Conservation (phyloP, 2,888 invertebrate species). For the Macaria notata region DNA sequence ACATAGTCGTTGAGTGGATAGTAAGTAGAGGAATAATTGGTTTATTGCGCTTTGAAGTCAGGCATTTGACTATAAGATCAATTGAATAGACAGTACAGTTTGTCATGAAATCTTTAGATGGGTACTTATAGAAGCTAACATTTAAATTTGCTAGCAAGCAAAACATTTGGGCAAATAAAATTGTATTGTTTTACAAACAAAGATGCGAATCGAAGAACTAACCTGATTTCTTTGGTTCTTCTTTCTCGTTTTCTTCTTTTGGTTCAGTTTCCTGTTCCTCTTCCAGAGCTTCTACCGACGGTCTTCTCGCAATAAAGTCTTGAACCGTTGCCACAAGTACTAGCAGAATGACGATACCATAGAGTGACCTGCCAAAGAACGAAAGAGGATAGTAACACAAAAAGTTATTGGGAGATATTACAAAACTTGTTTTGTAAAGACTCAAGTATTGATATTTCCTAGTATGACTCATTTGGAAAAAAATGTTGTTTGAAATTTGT, state of each 20-base stretch:
- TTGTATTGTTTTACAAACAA: too few species aligned
- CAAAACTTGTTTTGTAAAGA: too few species aligned
- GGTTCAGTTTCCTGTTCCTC: conserved; percentile 46
- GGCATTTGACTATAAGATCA: too few species aligned
- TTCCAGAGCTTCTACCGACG: conserved; percentile 40
- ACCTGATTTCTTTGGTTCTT: conserved; percentile 42
- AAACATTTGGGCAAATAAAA: not conserved
- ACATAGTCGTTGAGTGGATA: too few species aligned
- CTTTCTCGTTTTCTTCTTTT: conserved; percentile 42
- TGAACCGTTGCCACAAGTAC: conserved; percentile 71
- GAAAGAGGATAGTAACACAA: not conserved
- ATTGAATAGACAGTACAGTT: too few species aligned
- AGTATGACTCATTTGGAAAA: too few species aligned
- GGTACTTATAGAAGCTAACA: not conserved
- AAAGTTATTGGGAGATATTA: too few species aligned
- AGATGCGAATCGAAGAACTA: not conserved
- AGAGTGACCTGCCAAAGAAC: conserved; percentile 61
- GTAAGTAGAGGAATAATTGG: too few species aligned
- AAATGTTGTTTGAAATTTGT: too few species aligned
- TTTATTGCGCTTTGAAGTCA: too few species aligned
- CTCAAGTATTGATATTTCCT: too few species aligned
- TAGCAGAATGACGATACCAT: conserved; percentile 61
- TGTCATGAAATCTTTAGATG: too few species aligned
- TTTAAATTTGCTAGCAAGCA: not conserved
- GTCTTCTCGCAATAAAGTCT: conserved; percentile 60